Evolutionary conservation across 2,888 invertebrate genomes (phyloP).

Genomic region (Nudaria mundana): DNA sequence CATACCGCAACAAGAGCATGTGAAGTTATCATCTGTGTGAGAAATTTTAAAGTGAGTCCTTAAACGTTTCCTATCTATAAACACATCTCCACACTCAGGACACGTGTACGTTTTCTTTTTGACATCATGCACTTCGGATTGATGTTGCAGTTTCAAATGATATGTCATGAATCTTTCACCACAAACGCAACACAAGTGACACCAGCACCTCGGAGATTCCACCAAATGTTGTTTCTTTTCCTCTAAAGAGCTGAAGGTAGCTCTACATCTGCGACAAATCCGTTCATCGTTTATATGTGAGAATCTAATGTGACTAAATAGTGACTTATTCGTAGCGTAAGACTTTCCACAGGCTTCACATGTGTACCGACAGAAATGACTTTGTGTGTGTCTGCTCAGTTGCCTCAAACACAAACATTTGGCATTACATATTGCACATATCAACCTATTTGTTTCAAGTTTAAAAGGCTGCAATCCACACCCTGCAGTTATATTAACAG

Average conservation of each 20-base stretch:
- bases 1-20: conserved; percentile 61
- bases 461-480: conserved; percentile 64
- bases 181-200: conserved; percentile 58
- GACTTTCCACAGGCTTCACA: conserved; percentile 71
- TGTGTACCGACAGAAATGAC: conserved; percentile 61
- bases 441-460: conserved; percentile 50
- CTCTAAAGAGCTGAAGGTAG: conserved; percentile 50
- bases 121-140: conserved; percentile 50
- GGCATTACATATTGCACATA: conserved; percentile 55
- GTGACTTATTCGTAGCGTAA: conserved; percentile 56
- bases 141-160: conserved; percentile 54
- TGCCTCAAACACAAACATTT: conserved; percentile 56
- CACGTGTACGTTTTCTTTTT: conserved; percentile 53
- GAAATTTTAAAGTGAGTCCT: conserved; percentile 54
- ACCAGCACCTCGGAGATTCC: conserved; percentile 56
- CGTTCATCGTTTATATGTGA: conserved; percentile 51
- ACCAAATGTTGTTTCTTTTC: conserved; percentile 55
- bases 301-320: conserved; percentile 57
- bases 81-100: conserved; percentile 57
- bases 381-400: conserved; percentile 62
- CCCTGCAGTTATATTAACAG: conserved; percentile 44
- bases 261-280: conserved; percentile 63
- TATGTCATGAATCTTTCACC: conserved; percentile 59
- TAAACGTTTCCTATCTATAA: conserved; percentile 53
- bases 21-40: conserved; percentile 61